Base-by-base conservation (phyloP, 2,888 invertebrate species). In the Mesochorus sp. region DNA sequence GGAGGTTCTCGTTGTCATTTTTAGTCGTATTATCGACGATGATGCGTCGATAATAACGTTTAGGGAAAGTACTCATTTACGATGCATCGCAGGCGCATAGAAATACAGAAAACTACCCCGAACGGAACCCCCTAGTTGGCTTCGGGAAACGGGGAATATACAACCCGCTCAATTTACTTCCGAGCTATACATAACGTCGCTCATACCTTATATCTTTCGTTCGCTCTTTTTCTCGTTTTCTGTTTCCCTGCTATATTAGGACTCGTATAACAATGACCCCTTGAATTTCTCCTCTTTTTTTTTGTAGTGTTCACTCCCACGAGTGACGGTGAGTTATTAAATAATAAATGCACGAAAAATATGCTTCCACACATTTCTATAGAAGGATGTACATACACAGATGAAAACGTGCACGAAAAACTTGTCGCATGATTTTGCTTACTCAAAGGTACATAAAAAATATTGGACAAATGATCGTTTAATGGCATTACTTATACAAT, bases 11-110 rank as follows among this genome's bases (percentile, higher is more conserved):
- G 78, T 42, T 68, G 79, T 68, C 61, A 51, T 67, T 76, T 82
- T 80, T 76, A 74, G 64, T 70, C 79, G 82, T 87, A 88, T 88
- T 87, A 87, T 85, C 81, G 82, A 84, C 82, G 81, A 87, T 86
- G 85, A 85, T 85, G 66, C 66, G 72, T 67, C 61, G 44, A 67
- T 26, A 71, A 76, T 66, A 72, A 66, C 59, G 39, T 24, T 70
- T 19, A 51, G 39, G 53, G 66, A 14, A 26, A 34, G 6, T n/a
- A 34, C 19, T 21, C 26, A 19, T 19, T 24, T 8, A 12, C 59
- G 19, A 26, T 67, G 67, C 59, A 31, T 59, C 26, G 66, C 53
- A 31, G 34, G 14, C 24, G 49, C 59, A 51, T 42, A 51, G 68
- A 39, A 68, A 64, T 17, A 61, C 39, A 3, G 39, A 37, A n/a